phyloP scores from a whole-genome alignment of 2,888 invertebrate species.

The Macropis europaea region DNA sequence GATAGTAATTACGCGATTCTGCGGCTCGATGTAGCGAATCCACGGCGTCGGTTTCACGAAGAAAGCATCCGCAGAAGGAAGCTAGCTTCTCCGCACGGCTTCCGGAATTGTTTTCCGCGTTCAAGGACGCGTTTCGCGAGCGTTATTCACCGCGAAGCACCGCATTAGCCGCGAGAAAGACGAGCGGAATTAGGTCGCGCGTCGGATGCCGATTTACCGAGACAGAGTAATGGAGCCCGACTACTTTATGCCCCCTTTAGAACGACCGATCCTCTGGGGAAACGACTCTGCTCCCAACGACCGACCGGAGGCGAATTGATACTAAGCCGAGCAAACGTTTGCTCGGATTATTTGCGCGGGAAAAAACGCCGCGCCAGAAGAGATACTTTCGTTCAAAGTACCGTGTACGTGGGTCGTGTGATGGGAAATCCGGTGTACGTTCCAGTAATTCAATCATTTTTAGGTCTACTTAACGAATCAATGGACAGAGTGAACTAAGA shows the following conservation, averaged over 20 bases:
- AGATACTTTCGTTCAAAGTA: conserved; percentile 32
- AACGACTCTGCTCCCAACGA: conserved; percentile 47
- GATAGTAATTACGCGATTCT: no score
- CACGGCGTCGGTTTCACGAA: neutral
- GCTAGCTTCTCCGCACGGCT: conserved; percentile 21
- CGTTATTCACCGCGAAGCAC: conserved; percentile 56
- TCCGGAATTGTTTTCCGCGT: conserved; percentile 28
- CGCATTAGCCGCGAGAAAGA: conserved; percentile 56
- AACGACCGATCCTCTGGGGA: conserved; percentile 32
- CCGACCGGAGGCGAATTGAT: conserved; percentile 42
- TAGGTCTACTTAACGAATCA: no score
- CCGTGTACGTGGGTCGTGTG: neutral
- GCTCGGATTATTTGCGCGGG: conserved; percentile 23
- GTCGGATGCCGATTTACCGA: conserved; percentile 52
- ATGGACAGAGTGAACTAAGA: no score
- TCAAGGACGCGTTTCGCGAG: conserved; percentile 32
- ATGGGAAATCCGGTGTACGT: conserved; percentile 5
- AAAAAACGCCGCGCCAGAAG: conserved; percentile 28
- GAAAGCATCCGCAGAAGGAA: conserved; percentile 27
- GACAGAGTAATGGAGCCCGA: conserved; percentile 55
- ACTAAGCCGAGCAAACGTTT: conserved; percentile 43
- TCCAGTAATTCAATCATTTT: neutral
- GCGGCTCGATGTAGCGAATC: no score
- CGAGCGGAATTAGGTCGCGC: conserved; percentile 57
- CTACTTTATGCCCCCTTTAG: conserved; percentile 50